A percentile compares a stretch with the other conserved stretches of the same genome.
phyloP scores from a whole-genome alignment of 2,113 vertebrate species.

The Potamarius usumacintae region DNA sequence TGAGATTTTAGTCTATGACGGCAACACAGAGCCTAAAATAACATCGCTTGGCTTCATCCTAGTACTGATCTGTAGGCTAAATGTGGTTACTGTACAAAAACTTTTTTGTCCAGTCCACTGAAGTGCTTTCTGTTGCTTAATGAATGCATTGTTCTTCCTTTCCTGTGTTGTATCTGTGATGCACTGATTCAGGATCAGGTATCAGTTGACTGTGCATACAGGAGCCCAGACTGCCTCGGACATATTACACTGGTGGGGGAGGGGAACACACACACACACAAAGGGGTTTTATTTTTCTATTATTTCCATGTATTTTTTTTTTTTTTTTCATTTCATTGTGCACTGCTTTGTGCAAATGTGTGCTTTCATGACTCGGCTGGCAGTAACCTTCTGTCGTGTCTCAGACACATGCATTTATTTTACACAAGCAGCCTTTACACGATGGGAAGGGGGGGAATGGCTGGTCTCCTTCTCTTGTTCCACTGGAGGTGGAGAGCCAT shows the following conservation, averaged over 20 bases:
- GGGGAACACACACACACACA: neutral
- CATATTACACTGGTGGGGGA: slow-evolving; percentile 11
- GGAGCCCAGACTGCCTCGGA: slow-evolving; percentile 15
- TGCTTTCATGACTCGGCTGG: neutral
- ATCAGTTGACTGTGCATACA: neutral
- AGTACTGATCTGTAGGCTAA: neutral
- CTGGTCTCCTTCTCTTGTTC: slow-evolving; percentile 19
- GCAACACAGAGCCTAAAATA: neutral
- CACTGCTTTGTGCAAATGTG: neutral
- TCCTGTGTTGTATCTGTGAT: neutral
- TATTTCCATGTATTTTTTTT: neutral
- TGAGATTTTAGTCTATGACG: neutral
- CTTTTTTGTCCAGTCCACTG: neutral
- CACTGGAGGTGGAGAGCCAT: slow-evolving; percentile 54
- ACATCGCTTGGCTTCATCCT: neutral
- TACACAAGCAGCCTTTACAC: neutral
- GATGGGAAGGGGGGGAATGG: neutral
- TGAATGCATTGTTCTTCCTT: neutral
- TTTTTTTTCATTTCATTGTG: neutral
- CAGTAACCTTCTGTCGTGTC: neutral
- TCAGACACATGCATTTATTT: slow-evolving; percentile 10
- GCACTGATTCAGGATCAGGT: slow-evolving; percentile 7
- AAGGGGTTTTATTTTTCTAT: slow-evolving; percentile 17
- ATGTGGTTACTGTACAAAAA: no score
- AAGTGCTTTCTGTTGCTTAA: neutral